Evolutionary conservation across 2,888 invertebrate species (phyloP).

Genomic region (Osmoderma eremita): DNA sequence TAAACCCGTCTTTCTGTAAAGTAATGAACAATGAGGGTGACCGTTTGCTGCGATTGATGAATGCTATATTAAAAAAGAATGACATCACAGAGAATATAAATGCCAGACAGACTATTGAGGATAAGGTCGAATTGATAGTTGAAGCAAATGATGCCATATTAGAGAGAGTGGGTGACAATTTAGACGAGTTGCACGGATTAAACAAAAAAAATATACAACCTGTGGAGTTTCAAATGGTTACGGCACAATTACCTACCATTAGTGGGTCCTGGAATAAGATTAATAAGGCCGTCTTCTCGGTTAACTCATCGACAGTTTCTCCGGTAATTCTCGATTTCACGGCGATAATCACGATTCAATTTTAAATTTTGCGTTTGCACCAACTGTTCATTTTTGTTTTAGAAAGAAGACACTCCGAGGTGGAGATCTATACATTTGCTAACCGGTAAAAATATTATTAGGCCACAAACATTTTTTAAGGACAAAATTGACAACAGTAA

Average conservation of each 20-base stretch:
- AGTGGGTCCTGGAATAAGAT: constrained; percentile 73
- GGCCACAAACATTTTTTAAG: constrained; percentile 88
- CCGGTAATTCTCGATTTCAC: constrained; percentile 38
- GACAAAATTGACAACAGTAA: constrained; percentile 85
- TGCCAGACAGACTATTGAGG: constrained; percentile 67
- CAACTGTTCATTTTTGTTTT: constrained; percentile 24
- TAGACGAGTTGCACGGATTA: constrained; percentile 75
- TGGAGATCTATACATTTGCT: constrained; percentile 66
- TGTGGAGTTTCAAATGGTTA: constrained; percentile 64
- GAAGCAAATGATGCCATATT: constrained; percentile 87
- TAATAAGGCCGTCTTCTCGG: constrained; percentile 55
- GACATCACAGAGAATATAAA: constrained; percentile 69
- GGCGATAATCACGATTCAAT: neutral
- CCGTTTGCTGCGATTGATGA: constrained; percentile 71
- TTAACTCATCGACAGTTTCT: constrained; percentile 49
- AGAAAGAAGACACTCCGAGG: neutral
- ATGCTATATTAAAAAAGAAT: constrained; percentile 67
- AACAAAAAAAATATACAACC: constrained; percentile 66
- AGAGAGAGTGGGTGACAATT: constrained; percentile 79
- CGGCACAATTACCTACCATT: constrained; percentile 58
- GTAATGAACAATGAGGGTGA: constrained; percentile 73
- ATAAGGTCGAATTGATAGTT: constrained; percentile 79
- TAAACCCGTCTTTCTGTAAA: constrained; percentile 78
- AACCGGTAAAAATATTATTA: constrained; percentile 76
- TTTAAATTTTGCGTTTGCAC: neutral